Base-by-base conservation (phyloP, 2,113 vertebrate genomes). In the Pelvicachromis taeniatus region DNA sequence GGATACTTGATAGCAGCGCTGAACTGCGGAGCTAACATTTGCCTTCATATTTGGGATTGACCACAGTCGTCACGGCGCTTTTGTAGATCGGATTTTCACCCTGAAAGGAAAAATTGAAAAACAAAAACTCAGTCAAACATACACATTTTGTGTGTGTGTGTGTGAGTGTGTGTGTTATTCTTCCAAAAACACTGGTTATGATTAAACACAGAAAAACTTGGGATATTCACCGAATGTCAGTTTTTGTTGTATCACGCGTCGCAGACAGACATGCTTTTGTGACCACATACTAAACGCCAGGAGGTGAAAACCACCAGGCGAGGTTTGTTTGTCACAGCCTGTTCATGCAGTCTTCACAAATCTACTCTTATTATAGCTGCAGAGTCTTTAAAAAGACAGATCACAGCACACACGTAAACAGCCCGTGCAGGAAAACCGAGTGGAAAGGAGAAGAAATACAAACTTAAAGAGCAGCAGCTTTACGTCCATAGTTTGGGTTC, bases 11-110 rank as follows among this genome's bases (percentile, higher is more conserved):
- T 89, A 93, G 96, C 94, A 96, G 96, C 95, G 96, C 96, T 94
- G 84, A 81, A 70, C 91, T 52, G 58, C 3, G 55, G 87, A 8
- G 88, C 90, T 85, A 91, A 98, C 96, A 99, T 95, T 99, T 99
- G 84, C 99, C 99, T 96, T 99, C 98, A 45, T 99, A 99, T 96
- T 99, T 99, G 70, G 99, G 99, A 96, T 99, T 99, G 91, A 99
- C 97, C 94, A 99, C 97, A 80, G 99, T 99, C 9, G 99, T 99
- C 94, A 99, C 98, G 2, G 99, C 99, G 90, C 99, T 99, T 96
- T 99, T 99, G 96, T 99, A 99, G 96, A 99, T 99, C 85, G 99
- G 99, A 97, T 99, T 99, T 97, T 99, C 98, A 94, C 99, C 98
- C 99, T 99, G 91, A 5, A 81, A 84, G 77, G 8, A 58, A 4